Percentiles rank a stretch among this genome's conserved stretches.
phyloP scores from a whole-genome alignment of 2,888 invertebrate species.

The Ligdia adustata region DNA sequence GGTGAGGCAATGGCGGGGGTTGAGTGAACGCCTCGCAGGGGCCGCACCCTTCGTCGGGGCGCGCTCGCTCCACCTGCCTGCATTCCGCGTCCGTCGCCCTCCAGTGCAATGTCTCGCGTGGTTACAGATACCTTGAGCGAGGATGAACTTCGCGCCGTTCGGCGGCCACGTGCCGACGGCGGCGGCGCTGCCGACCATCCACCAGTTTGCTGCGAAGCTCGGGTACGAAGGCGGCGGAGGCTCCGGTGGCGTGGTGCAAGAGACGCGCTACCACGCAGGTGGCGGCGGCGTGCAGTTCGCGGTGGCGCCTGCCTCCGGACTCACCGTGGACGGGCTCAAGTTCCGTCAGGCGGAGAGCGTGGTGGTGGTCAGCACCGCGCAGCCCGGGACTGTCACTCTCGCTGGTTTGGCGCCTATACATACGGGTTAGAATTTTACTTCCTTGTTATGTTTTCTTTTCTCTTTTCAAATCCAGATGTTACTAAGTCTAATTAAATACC shows the following conservation, averaged over 20 bases:
- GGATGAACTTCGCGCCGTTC: constrained; percentile 94
- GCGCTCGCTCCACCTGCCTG: constrained; percentile 46
- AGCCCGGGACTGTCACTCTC: constrained; percentile 75
- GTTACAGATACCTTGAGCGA: constrained; percentile 52
- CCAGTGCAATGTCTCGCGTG: constrained; percentile 46
- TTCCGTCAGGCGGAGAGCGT: constrained; percentile 83
- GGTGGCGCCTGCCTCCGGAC: constrained; percentile 54
- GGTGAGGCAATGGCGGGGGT: constrained; percentile 84
- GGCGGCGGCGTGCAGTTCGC: constrained; percentile 65
- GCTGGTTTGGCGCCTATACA: constrained; percentile 73
- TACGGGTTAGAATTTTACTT: constrained; percentile 58
- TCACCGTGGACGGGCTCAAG: constrained; percentile 82
- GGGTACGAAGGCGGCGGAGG: constrained; percentile 76
- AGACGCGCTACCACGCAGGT: constrained; percentile 66
- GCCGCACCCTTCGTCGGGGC: constrained; percentile 67
- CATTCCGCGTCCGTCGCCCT: constrained; percentile 39
- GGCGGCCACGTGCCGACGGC: constrained; percentile 91
- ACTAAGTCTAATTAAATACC: too few relatives aligned
- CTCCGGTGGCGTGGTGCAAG: constrained; percentile 65
- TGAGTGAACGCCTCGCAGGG: constrained; percentile 73
- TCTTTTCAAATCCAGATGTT: too few relatives aligned
- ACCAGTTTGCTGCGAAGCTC: constrained; percentile 92
- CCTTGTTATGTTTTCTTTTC: too few relatives aligned
- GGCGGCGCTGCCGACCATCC: constrained; percentile 90
- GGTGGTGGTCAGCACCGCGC: constrained; percentile 76